phyloP scores from a whole-genome alignment of 2,888 invertebrate genomes.

The Diploptera punctata region DNA sequence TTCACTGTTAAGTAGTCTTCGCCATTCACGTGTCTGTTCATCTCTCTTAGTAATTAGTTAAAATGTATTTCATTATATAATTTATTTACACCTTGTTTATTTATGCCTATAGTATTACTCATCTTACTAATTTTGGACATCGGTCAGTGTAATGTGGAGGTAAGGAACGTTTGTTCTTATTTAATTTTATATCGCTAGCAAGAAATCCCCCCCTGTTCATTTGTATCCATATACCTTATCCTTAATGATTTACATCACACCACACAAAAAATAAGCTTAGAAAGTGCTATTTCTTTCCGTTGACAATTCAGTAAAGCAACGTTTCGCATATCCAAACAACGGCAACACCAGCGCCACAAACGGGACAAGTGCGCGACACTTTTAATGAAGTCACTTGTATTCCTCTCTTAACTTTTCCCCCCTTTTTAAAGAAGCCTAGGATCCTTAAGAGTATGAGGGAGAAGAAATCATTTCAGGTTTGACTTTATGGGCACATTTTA shows the following conservation, averaged over 20 bases:
- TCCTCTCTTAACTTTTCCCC: background rate
- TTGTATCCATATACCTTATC: background rate
- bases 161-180: no score
- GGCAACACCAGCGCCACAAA: background rate
- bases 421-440: background rate
- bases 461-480: constrained; percentile 8
- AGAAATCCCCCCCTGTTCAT: background rate
- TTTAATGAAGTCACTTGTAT: constrained; percentile 14
- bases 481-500: constrained; percentile 10
- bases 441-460: background rate
- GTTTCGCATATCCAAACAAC: background rate
- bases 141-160: no score
- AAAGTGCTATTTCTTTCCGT: background rate
- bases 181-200: no score
- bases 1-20: no score
- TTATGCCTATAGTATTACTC: no score
- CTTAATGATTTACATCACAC: background rate
- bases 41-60: no score
- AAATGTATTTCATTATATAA: no score
- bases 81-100: no score
- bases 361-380: background rate
- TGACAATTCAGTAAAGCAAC: background rate
- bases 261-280: background rate
- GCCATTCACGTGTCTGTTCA: no score
- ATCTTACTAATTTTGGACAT: no score